A percentile compares a stretch with the other conserved stretches of the same genome.
Conservation (phyloP, 2,888 invertebrate species). For the Colostygia pectinataria region DNA sequence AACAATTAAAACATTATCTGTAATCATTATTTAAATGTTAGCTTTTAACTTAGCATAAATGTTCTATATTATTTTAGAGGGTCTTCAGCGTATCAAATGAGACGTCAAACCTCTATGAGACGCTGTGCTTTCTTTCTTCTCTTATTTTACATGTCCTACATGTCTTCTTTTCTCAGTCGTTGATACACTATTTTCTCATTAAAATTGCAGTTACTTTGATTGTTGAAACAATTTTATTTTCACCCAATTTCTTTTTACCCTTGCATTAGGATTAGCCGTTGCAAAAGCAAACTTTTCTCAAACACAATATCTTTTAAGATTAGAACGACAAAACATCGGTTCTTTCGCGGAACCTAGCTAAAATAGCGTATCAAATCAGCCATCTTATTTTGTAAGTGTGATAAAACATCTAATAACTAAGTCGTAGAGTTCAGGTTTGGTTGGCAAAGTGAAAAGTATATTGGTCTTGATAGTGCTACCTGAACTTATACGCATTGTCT, state of each 20-base stretch:
- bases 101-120: too few relatives aligned
- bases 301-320: constrained; percentile 44
- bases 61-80: background rate
- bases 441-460: constrained; percentile 36
- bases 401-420: constrained; percentile 15
- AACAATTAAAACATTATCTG: constrained; percentile 12
- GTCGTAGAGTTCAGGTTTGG: constrained; percentile 33
- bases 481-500: constrained; percentile 68
- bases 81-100: too few relatives aligned
- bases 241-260: constrained; percentile 28
- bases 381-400: constrained; percentile 13
- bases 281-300: constrained; percentile 48
- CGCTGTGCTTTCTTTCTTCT: too few relatives aligned
- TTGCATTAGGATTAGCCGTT: constrained; percentile 50
- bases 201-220: constrained; percentile 2
- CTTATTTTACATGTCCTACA: too few relatives aligned
- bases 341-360: constrained; percentile 51
- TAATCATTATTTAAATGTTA: background rate
- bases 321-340: constrained; percentile 42
- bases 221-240: constrained; percentile 4
- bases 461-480: constrained; percentile 64
- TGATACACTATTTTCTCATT: constrained; percentile 2
- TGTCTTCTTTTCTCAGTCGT: too few relatives aligned
- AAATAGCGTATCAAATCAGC: constrained; percentile 29
- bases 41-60: background rate